Percentiles rank a stretch among this genome's conserved stretches.
These are phyloP conservation scores for Tokudaia tokunoshimensis DNA, from an alignment of 2,797 vertebrate species.

Conservation along the genomic window DNA sequence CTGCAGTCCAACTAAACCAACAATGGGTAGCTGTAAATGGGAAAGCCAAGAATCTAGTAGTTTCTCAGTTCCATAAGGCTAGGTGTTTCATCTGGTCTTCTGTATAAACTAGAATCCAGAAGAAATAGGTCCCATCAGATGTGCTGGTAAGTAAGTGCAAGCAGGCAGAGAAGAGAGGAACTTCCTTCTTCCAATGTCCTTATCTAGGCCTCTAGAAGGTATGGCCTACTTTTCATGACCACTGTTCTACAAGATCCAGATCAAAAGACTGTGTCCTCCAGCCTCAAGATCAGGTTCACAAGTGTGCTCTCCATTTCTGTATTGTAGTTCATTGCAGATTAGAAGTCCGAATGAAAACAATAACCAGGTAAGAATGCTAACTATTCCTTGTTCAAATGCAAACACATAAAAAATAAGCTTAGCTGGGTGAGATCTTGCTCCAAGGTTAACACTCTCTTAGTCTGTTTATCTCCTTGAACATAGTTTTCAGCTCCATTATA, in stretches of 20 bases:
- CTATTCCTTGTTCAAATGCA: neutral
- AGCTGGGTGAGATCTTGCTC: neutral
- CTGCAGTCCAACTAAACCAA: neutral
- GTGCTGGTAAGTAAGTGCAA: neutral
- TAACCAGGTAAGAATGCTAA: neutral
- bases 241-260: neutral
- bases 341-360: neutral
- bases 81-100: neutral
- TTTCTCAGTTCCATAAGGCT: neutral
- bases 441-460: neutral
- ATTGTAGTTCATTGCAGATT: neutral
- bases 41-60: neutral
- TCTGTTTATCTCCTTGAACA: neutral
- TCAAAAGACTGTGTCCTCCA: neutral
- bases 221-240: neutral
- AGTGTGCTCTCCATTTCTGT: neutral
- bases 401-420: neutral
- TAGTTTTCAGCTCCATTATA: neutral
- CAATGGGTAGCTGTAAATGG: neutral
- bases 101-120: neutral
- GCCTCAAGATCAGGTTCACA: neutral
- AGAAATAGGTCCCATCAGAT: neutral
- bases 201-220: neutral
- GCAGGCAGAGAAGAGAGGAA: neutral
- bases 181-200: neutral